A percentile compares a stretch with the other conserved stretches of the same genome.
These are phyloP conservation scores for Tethea ocularis DNA, from an alignment of 2,888 invertebrate species.

Conservation along the genomic window DNA sequence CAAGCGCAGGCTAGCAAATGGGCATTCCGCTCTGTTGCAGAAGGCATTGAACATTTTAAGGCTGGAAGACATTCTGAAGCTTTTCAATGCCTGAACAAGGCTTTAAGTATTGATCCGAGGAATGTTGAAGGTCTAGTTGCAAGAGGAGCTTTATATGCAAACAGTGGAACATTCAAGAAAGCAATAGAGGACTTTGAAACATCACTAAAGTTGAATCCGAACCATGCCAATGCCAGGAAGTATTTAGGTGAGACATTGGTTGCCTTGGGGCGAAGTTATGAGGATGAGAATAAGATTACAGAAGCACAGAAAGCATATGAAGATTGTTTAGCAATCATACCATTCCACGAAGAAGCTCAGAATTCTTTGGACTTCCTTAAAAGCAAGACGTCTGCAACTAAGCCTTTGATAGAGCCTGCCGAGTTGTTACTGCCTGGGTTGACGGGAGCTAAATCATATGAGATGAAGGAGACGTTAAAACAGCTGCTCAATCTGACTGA, in stretches of 20 bases:
- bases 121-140: constrained; percentile 97
- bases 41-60: constrained; percentile 97
- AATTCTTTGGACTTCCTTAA: constrained; percentile 92
- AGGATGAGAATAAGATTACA: constrained; percentile 93
- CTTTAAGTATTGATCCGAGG: constrained; percentile 94
- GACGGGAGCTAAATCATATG: constrained; percentile 80
- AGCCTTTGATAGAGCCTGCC: constrained; percentile 86
- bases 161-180: constrained; percentile 96
- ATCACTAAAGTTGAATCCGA: constrained; percentile 93
- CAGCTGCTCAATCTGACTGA: constrained; percentile 85
- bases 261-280: constrained; percentile 93
- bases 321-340: constrained; percentile 92
- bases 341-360: constrained; percentile 94
- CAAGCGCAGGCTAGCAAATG: constrained; percentile 96
- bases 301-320: constrained; percentile 94
- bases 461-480: constrained; percentile 87
- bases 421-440: constrained; percentile 85
- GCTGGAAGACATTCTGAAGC: constrained; percentile 96
- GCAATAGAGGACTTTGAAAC: constrained; percentile 98
- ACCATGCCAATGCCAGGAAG: constrained; percentile 96
- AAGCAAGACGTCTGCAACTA: constrained; percentile 84
- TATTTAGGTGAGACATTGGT: constrained; percentile 97
- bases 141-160: constrained; percentile 95
- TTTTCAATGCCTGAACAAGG: constrained; percentile 96
- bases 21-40: constrained; percentile 97